Evolutionary conservation across 2,888 invertebrate species (phyloP), one percentile per base, ranked within the genome.

Genomic region (Lochmaea crataegi): DNA sequence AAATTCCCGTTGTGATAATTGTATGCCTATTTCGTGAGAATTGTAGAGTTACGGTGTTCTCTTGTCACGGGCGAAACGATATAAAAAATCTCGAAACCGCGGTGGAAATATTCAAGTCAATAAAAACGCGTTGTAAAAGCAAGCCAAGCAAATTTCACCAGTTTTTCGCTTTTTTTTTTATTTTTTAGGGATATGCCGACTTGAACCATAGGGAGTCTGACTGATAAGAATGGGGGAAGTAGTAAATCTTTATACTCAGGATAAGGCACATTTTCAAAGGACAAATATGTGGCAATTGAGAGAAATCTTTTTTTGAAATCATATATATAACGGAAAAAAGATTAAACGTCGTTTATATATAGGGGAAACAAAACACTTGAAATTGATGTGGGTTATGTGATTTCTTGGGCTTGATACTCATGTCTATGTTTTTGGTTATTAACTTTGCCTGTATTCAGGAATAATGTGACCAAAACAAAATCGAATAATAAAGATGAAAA

Each of bases 201-300:
- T 45, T 38, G 63, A 68, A 71, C 74, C 64, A 60, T 65, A 68
- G 74, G 74, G 74, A 65, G 68, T 60, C 68, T 65, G 56, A 53
- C 61, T 74, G 68, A 74, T 74, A 74, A 74, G 68, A 74, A 71
- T 61, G 60, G 45, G 57, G 71, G 68, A 68, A 71, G 64, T 61
- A 53, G 65, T 71, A 74, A 74, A 74, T 74, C 71, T 74, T 71
- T 65, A 63, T 71, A 68, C 42, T 68, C 68, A 71, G 68, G 68
- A 74, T 74, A 63, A 74, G 68, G 68, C 70, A 68, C 68, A 68
- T 71, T 68, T 56, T 48, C 51, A 58, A 65, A 68, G 64, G 74
- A 74, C 74, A 74, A 74, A 74, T 74, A 74, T 74, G 74, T 74
- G 66, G 65, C 71, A 64, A 74, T 74, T 74, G 74, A 38, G 60